These are phyloP conservation scores for Spisula subtruncata DNA, from an alignment of 2,888 invertebrate species.

Conservation along the genomic window DNA sequence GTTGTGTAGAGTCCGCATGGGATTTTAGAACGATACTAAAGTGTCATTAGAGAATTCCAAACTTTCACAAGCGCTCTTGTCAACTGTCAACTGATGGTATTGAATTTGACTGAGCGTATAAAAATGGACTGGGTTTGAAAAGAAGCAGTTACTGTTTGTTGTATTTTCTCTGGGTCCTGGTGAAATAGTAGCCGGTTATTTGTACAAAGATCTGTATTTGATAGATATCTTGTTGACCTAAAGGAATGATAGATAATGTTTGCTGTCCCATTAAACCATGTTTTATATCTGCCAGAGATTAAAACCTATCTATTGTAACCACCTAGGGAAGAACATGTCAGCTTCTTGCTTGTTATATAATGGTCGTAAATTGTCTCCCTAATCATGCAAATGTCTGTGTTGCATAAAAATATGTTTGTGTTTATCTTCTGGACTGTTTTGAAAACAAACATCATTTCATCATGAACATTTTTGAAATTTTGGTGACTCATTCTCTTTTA, in stretches of 20 bases:
- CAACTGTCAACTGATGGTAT: slow-evolving; percentile 44
- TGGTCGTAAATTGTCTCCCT: background rate
- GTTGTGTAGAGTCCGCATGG: slow-evolving; percentile 6
- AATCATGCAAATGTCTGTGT: background rate
- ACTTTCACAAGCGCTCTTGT: slow-evolving; percentile 38
- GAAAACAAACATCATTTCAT: slow-evolving; percentile 17
- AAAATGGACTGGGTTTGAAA: slow-evolving; percentile 35
- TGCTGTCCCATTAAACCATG: slow-evolving; percentile 19
- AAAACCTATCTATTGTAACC: background rate
- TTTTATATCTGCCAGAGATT: slow-evolving; percentile 23
- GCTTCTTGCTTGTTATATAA: background rate
- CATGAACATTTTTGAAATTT: background rate
- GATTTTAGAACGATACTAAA: slow-evolving; percentile 15
- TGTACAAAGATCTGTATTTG: background rate
- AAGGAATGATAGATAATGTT: slow-evolving; percentile 26
- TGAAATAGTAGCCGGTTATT: background rate
- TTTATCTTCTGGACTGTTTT: background rate
- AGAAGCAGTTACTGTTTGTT: slow-evolving; percentile 34
- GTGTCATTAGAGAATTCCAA: slow-evolving; percentile 48
- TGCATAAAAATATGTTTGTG: background rate
- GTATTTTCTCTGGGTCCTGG: background rate
- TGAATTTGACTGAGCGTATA: slow-evolving; percentile 49
- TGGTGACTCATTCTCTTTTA: background rate
- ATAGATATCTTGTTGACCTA: slow-evolving; percentile 21
- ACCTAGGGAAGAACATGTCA: background rate